Conservation (phyloP, 2,113 vertebrate genomes). For the Ciconia boyciana region DNA sequence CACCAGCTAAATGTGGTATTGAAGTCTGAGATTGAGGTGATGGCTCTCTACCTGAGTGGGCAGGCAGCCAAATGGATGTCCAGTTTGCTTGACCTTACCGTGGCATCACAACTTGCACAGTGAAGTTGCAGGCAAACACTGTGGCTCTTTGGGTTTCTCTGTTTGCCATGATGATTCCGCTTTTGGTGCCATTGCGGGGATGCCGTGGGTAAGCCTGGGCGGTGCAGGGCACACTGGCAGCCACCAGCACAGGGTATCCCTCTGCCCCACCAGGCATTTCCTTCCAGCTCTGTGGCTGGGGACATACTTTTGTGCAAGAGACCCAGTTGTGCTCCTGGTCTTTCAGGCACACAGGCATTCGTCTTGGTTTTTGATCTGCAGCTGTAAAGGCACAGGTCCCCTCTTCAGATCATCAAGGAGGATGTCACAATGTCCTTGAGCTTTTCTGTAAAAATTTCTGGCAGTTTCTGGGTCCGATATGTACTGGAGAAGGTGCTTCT, state of each 20-base stretch:
- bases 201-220: not conserved
- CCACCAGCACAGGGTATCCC: not conserved
- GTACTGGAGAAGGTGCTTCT: not conserved
- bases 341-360: not conserved
- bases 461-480: not conserved
- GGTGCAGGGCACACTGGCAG: not conserved
- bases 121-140: not conserved
- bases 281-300: not conserved
- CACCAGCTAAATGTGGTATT: constrained; percentile 4
- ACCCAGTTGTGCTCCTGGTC: not conserved
- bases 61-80: not conserved
- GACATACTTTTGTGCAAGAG: not conserved
- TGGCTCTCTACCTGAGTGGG: constrained; percentile 4
- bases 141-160: constrained; percentile 29
- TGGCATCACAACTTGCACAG: not conserved
- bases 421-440: not conserved
- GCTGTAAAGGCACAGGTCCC: not conserved
- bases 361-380: not conserved
- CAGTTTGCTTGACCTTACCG: not conserved
- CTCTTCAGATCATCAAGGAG: not conserved
- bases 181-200: not conserved
- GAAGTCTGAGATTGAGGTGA: constrained; percentile 1
- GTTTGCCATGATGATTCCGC: not conserved
- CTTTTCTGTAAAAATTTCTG: not conserved
- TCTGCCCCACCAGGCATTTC: not conserved